These are phyloP conservation scores for Matsumyia berberina DNA, from an alignment of 2,888 invertebrate species.

Conservation along the genomic window DNA sequence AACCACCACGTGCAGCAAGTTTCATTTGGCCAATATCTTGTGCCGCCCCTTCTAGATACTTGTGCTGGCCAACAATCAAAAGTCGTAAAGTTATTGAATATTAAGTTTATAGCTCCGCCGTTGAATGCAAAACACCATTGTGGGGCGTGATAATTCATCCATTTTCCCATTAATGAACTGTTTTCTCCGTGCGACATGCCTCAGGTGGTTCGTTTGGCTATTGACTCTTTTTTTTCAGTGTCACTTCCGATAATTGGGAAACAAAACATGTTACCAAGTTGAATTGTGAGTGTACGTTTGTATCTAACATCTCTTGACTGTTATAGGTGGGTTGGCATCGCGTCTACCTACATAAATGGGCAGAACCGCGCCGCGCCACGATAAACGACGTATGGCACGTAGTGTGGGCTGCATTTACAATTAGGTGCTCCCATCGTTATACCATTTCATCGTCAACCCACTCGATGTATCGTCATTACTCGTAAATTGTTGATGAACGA, in stretches of 20 bases:
- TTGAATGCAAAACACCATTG: conserved; percentile 19
- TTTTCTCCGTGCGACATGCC: conserved; percentile 4
- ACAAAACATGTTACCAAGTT: conserved; percentile 59
- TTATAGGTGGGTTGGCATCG: conserved; percentile 68
- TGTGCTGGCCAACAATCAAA: background rate
- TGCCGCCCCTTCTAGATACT: background rate
- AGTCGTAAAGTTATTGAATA: conserved; percentile 13
- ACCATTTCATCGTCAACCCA: conserved; percentile 28
- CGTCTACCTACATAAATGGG: conserved; percentile 68
- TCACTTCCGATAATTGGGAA: conserved; percentile 70
- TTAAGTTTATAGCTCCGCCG: background rate
- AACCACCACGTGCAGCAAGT: conserved; percentile 47
- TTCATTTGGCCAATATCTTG: conserved; percentile 29
- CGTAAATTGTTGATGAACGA: background rate
- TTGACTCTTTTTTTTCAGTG: conserved; percentile 29
- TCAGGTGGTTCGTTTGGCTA: conserved; percentile 42
- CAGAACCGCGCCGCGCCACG: conserved; percentile 52
- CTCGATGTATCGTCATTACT: conserved; percentile 41
- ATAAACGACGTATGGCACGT: conserved; percentile 53
- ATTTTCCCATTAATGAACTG: conserved; percentile 18
- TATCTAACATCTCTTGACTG: conserved; percentile 15
- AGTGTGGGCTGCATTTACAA: conserved; percentile 67
- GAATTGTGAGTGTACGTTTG: conserved; percentile 47
- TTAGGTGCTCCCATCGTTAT: conserved; percentile 40
- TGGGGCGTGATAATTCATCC: conserved; percentile 21